phyloP scores from a whole-genome alignment of 1,140 invertebrate genomes.

The Calephelis nemesis region DNA sequence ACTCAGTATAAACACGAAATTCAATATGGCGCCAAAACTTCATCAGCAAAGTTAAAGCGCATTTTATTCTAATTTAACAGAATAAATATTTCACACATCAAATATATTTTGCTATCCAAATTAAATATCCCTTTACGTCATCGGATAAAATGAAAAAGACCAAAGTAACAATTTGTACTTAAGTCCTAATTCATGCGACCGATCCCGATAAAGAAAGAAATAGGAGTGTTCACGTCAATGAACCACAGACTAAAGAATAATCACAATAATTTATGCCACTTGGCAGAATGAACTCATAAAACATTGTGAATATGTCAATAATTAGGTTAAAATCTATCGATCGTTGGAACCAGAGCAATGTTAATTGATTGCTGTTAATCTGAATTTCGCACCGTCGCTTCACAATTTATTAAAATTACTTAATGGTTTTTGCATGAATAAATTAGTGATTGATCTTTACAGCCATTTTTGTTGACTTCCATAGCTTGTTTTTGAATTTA shows the following conservation, averaged over 20 bases:
- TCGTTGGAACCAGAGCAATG: slow-evolving; percentile 36
- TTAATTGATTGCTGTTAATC: slow-evolving; percentile 46
- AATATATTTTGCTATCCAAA: no score
- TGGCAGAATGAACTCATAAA: slow-evolving; percentile 41
- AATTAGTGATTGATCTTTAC: slow-evolving; percentile 11
- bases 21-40: no score
- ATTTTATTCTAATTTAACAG: no score
- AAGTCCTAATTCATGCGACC: background rate
- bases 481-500: background rate
- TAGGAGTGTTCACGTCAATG: slow-evolving; percentile 26
- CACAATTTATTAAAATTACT: slow-evolving; percentile 33
- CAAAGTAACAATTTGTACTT: background rate
- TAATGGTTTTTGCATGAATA: slow-evolving; percentile 21
- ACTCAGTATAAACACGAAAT: no score
- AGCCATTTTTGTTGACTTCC: background rate
- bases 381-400: slow-evolving; percentile 37
- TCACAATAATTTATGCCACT: slow-evolving; percentile 30
- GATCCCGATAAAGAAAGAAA: slow-evolving; percentile 3
- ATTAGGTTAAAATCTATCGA: slow-evolving; percentile 60
- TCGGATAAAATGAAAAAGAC: background rate
- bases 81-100: no score
- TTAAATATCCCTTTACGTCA: no score
- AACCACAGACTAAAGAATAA: slow-evolving; percentile 25
- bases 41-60: no score
- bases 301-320: slow-evolving; percentile 55